Evolutionary conservation across 23 tunicate species (phyloP), one percentile per base, ranked within the genome.

Genomic region (Trididemnum nubilum): DNA sequence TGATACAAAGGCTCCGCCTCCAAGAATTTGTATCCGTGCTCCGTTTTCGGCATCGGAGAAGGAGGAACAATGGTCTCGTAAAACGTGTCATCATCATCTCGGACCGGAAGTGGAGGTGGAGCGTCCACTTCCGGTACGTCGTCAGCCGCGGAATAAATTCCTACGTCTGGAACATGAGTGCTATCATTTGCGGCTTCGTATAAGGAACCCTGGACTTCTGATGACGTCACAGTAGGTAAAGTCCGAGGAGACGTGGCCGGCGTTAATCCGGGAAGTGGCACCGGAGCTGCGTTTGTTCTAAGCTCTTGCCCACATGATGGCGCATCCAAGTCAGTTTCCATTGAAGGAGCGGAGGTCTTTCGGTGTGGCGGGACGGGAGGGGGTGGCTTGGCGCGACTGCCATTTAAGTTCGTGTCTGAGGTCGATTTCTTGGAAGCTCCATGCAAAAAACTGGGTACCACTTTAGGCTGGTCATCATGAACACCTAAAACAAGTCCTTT

Each of bases 1-100:
- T 91, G 97, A 69, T 91, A 91, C 33, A 92, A 49, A 31, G 97
- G 97, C 58, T 92, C 97, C 12, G 97, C 81, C n/a, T 72, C 54
- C 1, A 92, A 71, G 57, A 92, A 83, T 40, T 90, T 90, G 22
- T 88, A 90, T 34, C 58, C 80, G 21, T 64, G 78, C 2, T 51
- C 49, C 0, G 51, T 51, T 69, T 24, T 0, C 50, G 44, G 1
- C 26, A 34, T 38, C 22, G 88, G 88, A 19, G 88, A 64, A 2
- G 88, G 82, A 2, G 88, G 88, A 24, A 85, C 88, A 7, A 83
- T n/a, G 23, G 9, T 44, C 37, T 54, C 81, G 67, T 80, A 35
- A 63, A 80, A 2, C 12, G 5, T 30, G 2, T 80, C 74, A 24
- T 67, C 37, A 61, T 12, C 71, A 58, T 77, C 82, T 22, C 73